Evolutionary conservation across 53 echinoderm and acorn worm species (phyloP).

Genomic region (Hippasteria phrygiana): DNA sequence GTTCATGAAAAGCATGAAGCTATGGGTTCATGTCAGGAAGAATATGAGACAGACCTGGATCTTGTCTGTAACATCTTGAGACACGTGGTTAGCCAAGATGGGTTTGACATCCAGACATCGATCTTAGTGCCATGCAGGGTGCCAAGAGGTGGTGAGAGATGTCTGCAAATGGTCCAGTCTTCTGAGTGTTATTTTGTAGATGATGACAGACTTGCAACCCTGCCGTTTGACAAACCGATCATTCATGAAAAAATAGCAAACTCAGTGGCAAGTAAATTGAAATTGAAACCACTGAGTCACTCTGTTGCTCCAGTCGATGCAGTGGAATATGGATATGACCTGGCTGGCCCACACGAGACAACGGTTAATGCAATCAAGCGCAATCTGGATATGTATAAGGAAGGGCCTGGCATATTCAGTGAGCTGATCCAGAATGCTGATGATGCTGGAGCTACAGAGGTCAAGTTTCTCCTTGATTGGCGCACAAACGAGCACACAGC

Average conservation of each 20-base stretch:
- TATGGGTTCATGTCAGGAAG: neutral
- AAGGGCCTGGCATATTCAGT: slow-evolving; percentile 70
- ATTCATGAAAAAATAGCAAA: slow-evolving; percentile 52
- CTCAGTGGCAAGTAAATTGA: slow-evolving; percentile 26
- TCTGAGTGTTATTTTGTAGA: slow-evolving; percentile 18
- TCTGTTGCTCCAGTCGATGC: slow-evolving; percentile 43
- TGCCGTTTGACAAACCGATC: neutral
- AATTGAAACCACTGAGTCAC: slow-evolving; percentile 55
- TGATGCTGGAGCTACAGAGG: slow-evolving; percentile 95
- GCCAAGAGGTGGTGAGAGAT: neutral
- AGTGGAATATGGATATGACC: slow-evolving; percentile 50
- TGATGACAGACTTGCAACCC: slow-evolving; percentile 36
- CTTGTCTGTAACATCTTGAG: slow-evolving; percentile 43
- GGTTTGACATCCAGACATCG: neutral
- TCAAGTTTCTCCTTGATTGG: slow-evolving; percentile 88
- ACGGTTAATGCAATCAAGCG: slow-evolving; percentile 67
- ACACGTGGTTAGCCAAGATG: neutral
- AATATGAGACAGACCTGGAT: slow-evolving; percentile 1
- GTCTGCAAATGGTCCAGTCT: neutral
- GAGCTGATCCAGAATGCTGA: slow-evolving; percentile 99
- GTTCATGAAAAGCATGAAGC: neutral
- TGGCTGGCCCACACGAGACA: slow-evolving; percentile 63
- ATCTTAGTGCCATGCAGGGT: slow-evolving; percentile 59
- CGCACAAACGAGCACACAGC: slow-evolving; percentile 67
- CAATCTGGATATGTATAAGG: slow-evolving; percentile 73